Conservation (phyloP, 1,140 invertebrate genomes). For the Stegodyphus mimosarum region DNA sequence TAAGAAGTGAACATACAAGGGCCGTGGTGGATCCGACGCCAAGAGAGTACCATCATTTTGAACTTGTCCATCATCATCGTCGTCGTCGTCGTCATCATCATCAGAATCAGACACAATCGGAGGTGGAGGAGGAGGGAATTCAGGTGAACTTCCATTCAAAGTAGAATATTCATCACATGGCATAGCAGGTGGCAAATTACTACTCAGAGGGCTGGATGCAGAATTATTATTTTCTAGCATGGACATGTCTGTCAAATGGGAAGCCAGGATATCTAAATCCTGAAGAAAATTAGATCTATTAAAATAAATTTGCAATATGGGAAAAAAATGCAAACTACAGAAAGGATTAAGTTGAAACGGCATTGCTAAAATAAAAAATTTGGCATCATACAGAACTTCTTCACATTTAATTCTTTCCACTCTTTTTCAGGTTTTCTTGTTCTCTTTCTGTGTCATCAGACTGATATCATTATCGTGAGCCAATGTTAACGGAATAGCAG, state of each 20-base stretch:
- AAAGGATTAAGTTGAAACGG: too few relatives aligned
- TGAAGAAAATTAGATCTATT: constrained; percentile 67
- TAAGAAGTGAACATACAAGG: constrained; percentile 79
- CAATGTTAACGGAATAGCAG: too few relatives aligned
- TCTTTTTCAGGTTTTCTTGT: too few relatives aligned
- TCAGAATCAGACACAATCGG: constrained; percentile 67
- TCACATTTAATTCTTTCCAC: too few relatives aligned
- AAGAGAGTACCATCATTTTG: constrained; percentile 93
- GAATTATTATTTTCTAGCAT: too few relatives aligned
- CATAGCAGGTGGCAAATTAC: constrained; percentile 53
- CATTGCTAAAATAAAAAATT: too few relatives aligned
- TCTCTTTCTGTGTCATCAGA: too few relatives aligned
- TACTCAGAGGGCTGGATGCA: constrained; percentile 59
- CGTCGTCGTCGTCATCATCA: constrained; percentile 71
- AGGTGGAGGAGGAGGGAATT: constrained; percentile 63
- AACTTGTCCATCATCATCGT: constrained; percentile 68
- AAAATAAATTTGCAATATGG: too few relatives aligned
- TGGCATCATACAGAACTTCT: too few relatives aligned
- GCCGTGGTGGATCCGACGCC: constrained; percentile 95
- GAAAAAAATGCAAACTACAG: too few relatives aligned
- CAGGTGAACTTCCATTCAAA: constrained; percentile 61
- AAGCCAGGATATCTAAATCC: constrained; percentile 80
- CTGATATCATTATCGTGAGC: too few relatives aligned
- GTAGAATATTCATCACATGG: constrained; percentile 49
- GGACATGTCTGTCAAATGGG: too few relatives aligned